A percentile compares a stretch with the other conserved stretches of the same genome.
These are phyloP conservation scores for Nemurella pictetii DNA, from an alignment of 2,888 invertebrate genomes.

Conservation along the genomic window DNA sequence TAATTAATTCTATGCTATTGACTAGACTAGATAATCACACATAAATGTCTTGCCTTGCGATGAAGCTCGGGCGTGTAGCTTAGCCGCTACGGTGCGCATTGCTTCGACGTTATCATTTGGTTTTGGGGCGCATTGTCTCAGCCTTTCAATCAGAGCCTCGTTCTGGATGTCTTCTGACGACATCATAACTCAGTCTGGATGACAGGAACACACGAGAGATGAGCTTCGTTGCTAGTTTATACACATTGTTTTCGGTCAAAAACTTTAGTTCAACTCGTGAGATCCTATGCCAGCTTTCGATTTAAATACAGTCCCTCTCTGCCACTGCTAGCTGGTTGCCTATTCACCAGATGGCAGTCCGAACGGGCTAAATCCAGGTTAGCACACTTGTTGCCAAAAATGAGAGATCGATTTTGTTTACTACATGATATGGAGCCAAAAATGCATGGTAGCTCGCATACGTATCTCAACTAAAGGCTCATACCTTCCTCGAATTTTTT, in stretches of 20 bases:
- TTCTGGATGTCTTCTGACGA: constrained; percentile 36
- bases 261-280: not conserved
- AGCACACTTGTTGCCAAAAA: constrained; percentile 9
- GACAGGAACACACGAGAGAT: constrained; percentile 4
- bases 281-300: constrained; percentile 27
- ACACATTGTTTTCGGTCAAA: constrained; percentile 4
- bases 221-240: not conserved
- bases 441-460: not conserved
- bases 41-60: constrained; percentile 51
- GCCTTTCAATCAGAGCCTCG: constrained; percentile 35
- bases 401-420: constrained; percentile 9
- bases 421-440: constrained; percentile 77
- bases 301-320: constrained; percentile 27
- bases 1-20: not conserved
- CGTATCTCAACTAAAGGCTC: not conserved
- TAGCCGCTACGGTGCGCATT: constrained; percentile 49
- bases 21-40: not conserved
- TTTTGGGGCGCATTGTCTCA: constrained; percentile 35
- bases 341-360: constrained; percentile 25
- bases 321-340: not conserved
- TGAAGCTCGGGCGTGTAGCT: constrained; percentile 51
- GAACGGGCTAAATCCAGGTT: not conserved
- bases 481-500: not conserved
- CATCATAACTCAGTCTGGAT: not conserved
- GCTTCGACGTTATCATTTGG: constrained; percentile 46